Conservation (phyloP, 2,888 invertebrate species). For the Napeogenes inachia region DNA sequence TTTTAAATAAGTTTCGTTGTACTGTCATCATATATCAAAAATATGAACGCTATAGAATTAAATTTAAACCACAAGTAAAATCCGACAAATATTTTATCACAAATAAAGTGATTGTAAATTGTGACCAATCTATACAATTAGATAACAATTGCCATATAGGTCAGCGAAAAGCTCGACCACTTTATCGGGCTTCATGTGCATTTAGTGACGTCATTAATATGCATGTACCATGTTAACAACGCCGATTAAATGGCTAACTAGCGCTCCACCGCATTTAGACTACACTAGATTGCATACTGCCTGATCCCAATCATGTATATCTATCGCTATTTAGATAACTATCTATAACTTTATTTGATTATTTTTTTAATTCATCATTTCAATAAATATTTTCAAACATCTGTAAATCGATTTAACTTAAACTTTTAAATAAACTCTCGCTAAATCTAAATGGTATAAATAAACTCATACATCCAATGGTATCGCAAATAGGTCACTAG, state of each 20-base stretch:
- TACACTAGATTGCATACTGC: neutral
- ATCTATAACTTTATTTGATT: too few relatives aligned
- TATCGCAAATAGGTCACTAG: slow-evolving; percentile 32
- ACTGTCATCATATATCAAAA: neutral
- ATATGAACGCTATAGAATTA: too few relatives aligned
- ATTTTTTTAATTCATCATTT: too few relatives aligned
- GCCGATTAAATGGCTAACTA: slow-evolving; percentile 1
- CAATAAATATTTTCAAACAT: too few relatives aligned
- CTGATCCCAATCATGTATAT: neutral
- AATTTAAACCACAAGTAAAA: neutral
- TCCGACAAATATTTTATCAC: neutral
- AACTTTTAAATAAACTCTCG: too few relatives aligned
- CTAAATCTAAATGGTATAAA: too few relatives aligned
- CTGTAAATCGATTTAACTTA: too few relatives aligned
- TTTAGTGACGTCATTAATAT: slow-evolving; percentile 21
- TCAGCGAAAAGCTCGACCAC: slow-evolving; percentile 15
- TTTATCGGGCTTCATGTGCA: slow-evolving; percentile 10
- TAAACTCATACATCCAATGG: neutral
- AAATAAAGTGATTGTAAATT: neutral
- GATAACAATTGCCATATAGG: slow-evolving; percentile 5
- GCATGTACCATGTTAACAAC: slow-evolving; percentile 5
- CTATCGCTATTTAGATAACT: too few relatives aligned
- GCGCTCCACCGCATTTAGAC: slow-evolving; percentile 4
- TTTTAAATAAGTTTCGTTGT: neutral
- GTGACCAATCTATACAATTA: neutral